Conservation (phyloP, 2,888 invertebrate genomes). For the Chamaedrilus cognettii region DNA sequence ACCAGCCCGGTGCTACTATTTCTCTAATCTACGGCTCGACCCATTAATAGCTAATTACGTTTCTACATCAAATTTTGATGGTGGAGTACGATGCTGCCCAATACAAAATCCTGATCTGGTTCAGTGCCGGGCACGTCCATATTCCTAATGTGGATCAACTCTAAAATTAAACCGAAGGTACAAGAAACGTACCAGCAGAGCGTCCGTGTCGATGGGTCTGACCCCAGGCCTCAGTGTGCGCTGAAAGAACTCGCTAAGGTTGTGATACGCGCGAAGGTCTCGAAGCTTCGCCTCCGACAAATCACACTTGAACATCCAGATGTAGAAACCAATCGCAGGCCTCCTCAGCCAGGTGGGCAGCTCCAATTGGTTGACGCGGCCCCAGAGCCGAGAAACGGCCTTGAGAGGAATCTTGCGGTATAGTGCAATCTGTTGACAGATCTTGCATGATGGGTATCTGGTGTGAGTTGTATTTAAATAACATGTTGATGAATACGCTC, state of each 20-base stretch:
- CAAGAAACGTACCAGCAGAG: slow-evolving; percentile 67
- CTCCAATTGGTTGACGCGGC: slow-evolving; percentile 27
- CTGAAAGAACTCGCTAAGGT: slow-evolving; percentile 87
- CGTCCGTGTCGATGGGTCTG: slow-evolving; percentile 70
- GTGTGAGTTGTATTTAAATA: no score
- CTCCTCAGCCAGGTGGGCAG: slow-evolving; percentile 26
- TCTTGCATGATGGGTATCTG: slow-evolving; percentile 2
- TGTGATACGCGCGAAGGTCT: slow-evolving; percentile 76
- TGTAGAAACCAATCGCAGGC: slow-evolving; percentile 61
- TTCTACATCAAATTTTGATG: no score
- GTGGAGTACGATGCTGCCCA: no score
- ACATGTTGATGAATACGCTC: no score
- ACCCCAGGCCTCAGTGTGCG: slow-evolving; percentile 76
- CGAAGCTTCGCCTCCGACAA: slow-evolving; percentile 79
- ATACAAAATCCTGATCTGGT: no score
- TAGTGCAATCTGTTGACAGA: slow-evolving; percentile 15
- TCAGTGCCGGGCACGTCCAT: no score
- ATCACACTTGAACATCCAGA: slow-evolving; percentile 80
- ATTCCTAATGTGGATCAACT: no score
- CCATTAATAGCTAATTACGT: no score
- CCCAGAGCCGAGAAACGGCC: slow-evolving; percentile 27
- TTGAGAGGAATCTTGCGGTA: slow-evolving; percentile 27
- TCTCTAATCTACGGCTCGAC: no score
- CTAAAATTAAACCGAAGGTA: no score
- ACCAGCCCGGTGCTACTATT: no score